Conservation (phyloP, 2,888 invertebrate genomes). For the Sesia apiformis region DNA sequence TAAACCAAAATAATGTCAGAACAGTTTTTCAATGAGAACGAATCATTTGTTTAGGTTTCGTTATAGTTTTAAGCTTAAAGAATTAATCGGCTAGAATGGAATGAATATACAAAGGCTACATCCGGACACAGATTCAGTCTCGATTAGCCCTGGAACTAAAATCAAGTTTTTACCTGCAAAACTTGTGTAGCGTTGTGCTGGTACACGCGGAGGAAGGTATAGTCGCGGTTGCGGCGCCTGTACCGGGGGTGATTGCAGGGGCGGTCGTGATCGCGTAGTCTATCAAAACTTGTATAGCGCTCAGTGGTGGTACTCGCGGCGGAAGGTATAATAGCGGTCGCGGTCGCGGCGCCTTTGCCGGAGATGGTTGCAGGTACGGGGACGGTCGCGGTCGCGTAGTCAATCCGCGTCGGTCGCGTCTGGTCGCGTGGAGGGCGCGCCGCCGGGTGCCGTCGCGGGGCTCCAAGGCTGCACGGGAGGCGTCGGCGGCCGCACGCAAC, state of each 20-base stretch:
- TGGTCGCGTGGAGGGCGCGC: constrained; percentile 2
- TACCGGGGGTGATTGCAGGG: not conserved
- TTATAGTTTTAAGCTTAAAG: too few species aligned
- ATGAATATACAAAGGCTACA: too few species aligned
- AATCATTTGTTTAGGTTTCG: too few species aligned
- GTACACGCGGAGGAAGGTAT: not conserved
- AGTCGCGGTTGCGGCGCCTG: not conserved
- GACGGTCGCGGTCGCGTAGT: not conserved
- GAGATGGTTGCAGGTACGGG: not conserved
- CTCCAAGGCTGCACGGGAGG: constrained; percentile 55
- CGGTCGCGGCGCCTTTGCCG: not conserved
- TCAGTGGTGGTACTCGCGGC: not conserved
- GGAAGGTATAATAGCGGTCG: not conserved
- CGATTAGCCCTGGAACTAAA: not conserved
- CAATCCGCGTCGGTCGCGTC: not conserved
- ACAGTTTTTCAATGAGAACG: too few species aligned
- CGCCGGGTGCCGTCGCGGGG: constrained; percentile 1
- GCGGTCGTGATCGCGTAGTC: not conserved
- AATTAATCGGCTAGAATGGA: too few species aligned
- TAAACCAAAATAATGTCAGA: too few species aligned
- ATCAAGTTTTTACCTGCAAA: not conserved
- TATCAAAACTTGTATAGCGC: not conserved
- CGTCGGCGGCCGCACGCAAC: constrained; percentile 26
- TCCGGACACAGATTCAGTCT: too few species aligned
- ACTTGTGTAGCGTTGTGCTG: not conserved